These are phyloP conservation scores for Orchestia grillus DNA, from an alignment of 1,140 invertebrate species.

Conservation along the genomic window DNA sequence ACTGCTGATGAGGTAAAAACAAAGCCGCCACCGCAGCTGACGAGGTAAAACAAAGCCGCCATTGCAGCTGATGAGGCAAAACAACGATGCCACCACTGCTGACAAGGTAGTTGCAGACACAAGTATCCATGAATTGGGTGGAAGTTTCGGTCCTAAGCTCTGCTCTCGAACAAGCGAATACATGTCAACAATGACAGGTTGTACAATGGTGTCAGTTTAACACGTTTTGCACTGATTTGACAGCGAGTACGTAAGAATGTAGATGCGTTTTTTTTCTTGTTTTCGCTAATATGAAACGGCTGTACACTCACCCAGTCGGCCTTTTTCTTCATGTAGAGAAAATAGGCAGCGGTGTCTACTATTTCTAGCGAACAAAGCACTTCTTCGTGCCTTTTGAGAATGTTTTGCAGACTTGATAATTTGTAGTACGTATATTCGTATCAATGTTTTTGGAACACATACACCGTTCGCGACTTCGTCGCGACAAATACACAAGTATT, in stretches of 20 bases:
- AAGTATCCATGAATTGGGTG: too few species aligned
- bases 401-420: neutral
- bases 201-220: neutral
- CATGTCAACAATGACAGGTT: neutral
- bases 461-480: neutral
- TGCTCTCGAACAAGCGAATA: too few species aligned
- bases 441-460: neutral
- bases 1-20: too few species aligned
- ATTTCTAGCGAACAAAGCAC: neutral
- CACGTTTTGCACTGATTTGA: neutral
- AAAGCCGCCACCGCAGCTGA: too few species aligned
- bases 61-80: too few species aligned
- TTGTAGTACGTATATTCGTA: neutral
- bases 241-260: neutral
- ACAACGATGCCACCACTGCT: too few species aligned
- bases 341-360: neutral
- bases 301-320: neutral
- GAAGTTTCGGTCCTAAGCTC: too few species aligned
- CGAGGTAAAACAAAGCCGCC: too few species aligned
- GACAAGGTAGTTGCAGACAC: too few species aligned
- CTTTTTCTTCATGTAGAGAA: neutral
- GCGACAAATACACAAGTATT: neutral
- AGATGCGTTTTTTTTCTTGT: neutral
- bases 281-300: neutral
- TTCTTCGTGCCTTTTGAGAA: neutral